Conservation (phyloP, 2,888 invertebrate genomes). For the Baccha elongata region DNA sequence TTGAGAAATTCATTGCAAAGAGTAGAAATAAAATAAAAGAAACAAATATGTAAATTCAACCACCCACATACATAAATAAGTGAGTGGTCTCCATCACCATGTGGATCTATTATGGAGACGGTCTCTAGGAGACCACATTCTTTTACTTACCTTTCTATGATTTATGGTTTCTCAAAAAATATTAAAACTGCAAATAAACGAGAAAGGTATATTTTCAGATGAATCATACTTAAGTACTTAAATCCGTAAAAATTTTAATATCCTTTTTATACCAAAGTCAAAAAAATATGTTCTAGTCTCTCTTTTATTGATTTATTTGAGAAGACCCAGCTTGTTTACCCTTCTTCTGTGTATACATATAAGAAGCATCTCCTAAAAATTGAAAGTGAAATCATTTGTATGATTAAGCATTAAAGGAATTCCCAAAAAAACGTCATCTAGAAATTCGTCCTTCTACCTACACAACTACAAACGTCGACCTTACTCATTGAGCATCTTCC, state of each 20-base stretch:
- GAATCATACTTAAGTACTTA: constrained; percentile 12
- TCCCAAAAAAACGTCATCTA: constrained; percentile 24
- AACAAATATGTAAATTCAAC: too few relatives aligned
- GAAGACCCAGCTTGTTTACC: background rate
- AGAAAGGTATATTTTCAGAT: background rate
- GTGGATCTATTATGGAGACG: too few relatives aligned
- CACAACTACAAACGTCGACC: background rate
- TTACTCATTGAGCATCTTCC: constrained; percentile 8
- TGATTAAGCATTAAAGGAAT: constrained; percentile 45
- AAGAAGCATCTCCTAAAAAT: background rate
- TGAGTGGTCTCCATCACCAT: too few relatives aligned
- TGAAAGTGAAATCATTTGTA: constrained; percentile 59
- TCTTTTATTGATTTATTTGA: background rate
- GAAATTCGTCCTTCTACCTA: constrained; percentile 11
- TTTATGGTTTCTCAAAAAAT: constrained; percentile 15
- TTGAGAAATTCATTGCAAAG: too few relatives aligned
- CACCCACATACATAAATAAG: too few relatives aligned
- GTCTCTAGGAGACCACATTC: too few relatives aligned
- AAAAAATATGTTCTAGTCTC: background rate
- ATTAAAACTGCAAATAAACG: background rate
- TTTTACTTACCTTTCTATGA: background rate
- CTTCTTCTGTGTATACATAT: background rate
- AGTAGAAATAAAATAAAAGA: too few relatives aligned
- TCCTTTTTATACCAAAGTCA: background rate
- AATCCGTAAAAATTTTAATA: background rate